Base-by-base conservation (phyloP, 2,888 invertebrate species). In the Hydriomena furcata region DNA sequence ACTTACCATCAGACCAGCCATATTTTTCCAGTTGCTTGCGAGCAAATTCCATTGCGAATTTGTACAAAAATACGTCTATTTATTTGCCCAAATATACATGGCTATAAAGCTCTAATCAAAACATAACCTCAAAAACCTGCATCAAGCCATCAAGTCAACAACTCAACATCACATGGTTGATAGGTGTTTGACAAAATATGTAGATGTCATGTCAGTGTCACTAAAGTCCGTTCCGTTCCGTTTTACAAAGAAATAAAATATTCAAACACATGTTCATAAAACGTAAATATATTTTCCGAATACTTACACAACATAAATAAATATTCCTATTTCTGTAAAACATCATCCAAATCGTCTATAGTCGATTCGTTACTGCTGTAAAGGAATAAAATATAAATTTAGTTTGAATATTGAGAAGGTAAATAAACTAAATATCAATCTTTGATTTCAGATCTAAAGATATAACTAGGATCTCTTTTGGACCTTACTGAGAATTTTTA, bases 401-500 rank as follows among this genome's bases (percentile, higher is more conserved):
- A 4, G 2, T 17, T 17, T 17, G 2, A 3, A 17, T 17, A 4
- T 4, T 17, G 17, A 17, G 17, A 17, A 17, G 17, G 69, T 7
- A n/a, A n/a, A n/a, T n/a, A n/a, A n/a, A n/a, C n/a, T n/a, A n/a
- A n/a, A n/a, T n/a, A n/a, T n/a, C n/a, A n/a, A n/a, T 25, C 35
- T 38, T 25, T 57, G 27, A 60, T 8, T 57, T 81, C 83, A 13
- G 55, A 17, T 55, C 50, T 78, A 59, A 70, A 59, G 53, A 80
- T 59, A 65, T 81, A 76, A 34, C 58, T 68, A 58, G 84, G 78
- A 80, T 89, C 91, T 76, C 95, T 87, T 64, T 92, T 87, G 75
- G 95, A 95, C 94, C 95, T 95, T 91, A 93, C 92, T 55, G 92
- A 83, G 71, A 97, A 97, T 13, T n/a, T n/a, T n/a, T n/a, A n/a